Evolutionary conservation across 2,888 invertebrate genomes (phyloP), one percentile per base, ranked within the genome.

Genomic region (Trissolcus japonicus): DNA sequence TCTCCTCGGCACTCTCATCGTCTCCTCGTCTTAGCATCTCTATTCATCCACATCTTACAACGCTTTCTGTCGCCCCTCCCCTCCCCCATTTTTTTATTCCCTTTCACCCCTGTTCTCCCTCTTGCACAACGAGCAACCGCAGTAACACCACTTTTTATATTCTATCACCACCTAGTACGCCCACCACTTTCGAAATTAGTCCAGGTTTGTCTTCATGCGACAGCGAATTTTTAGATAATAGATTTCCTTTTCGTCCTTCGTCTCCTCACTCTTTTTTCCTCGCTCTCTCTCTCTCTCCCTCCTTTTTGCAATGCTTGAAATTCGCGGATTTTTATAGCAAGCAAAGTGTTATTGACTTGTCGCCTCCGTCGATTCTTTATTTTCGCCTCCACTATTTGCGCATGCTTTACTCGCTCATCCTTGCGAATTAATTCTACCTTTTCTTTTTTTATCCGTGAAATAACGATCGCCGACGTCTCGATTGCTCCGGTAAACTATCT

Each of bases 171-270:
- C 79, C 78, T 75, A 68, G 56, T 17, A 68, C 80, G 50, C 78
- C 81, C 73, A 72, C 82, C 83, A 84, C 85, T 84, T 84, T 82
- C 83, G 78, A 86, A 86, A 87, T 87, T 85, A 86, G 82, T 81
- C 81, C 79, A 80, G 76, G 81, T 82, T 83, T 83, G 80, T 83
- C 83, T 84, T 81, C 80, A 56, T 80, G 76, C 72, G 61, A 60
- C 76, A 68, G 73, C n/a, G 61, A 56, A 78, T 73, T 74, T 78
- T 69, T 41, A 73, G 65, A 53, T 77, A 77, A 72, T 68, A 63
- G 63, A 66, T 76, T 76, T 76, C 59, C 79, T 65, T n/a, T n/a
- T 62, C 53, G 59, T 55, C 63, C 53, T n/a, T n/a, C n/a, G n/a
- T n/a, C n/a, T n/a, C n/a, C n/a, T n/a, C n/a, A n/a, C n/a, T n/a